Percentiles rank a stretch among this genome's conserved stretches.
Conservation (phyloP, 2,797 vertebrate species). For the Sebastes hubbsi region DNA sequence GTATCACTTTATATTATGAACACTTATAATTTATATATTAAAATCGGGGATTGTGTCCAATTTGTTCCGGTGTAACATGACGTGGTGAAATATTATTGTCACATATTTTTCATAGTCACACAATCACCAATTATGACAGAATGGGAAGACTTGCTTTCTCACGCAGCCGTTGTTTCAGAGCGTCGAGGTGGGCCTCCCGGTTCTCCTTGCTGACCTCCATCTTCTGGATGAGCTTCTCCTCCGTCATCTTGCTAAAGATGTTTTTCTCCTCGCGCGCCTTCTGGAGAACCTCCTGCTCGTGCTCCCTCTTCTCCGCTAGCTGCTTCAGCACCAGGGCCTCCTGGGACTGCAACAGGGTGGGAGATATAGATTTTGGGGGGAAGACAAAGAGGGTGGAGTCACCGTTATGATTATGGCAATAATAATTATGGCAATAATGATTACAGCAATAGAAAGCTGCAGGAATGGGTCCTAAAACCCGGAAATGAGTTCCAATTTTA, state of each 20-base stretch:
- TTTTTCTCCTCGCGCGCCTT: conserved; percentile 89
- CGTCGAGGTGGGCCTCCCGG: conserved; percentile 87
- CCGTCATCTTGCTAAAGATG: conserved; percentile 90
- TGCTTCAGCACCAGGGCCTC: conserved; percentile 90
- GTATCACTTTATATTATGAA: not conserved
- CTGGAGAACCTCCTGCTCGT: conserved; percentile 87
- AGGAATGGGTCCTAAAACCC: too few species aligned
- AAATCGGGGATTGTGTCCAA: not conserved
- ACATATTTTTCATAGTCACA: not conserved
- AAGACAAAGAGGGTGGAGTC: not conserved
- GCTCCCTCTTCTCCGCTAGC: conserved; percentile 88
- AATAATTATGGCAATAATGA: not conserved
- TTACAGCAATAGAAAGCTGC: not conserved
- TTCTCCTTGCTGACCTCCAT: conserved; percentile 92
- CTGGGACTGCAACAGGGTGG: conserved; percentile 78
- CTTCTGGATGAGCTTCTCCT: conserved; percentile 91
- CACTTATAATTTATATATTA: not conserved
- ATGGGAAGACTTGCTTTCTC: conserved; percentile 80
- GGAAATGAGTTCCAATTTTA: too few species aligned
- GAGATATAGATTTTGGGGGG: not conserved
- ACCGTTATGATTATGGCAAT: not conserved
- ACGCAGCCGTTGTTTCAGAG: conserved; percentile 87
- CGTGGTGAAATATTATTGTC: not conserved
- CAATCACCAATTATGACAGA: not conserved
- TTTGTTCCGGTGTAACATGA: not conserved